Evolutionary conservation across 2,888 invertebrate genomes (phyloP).

Genomic region (Sinopyrophorus schimmeli): DNA sequence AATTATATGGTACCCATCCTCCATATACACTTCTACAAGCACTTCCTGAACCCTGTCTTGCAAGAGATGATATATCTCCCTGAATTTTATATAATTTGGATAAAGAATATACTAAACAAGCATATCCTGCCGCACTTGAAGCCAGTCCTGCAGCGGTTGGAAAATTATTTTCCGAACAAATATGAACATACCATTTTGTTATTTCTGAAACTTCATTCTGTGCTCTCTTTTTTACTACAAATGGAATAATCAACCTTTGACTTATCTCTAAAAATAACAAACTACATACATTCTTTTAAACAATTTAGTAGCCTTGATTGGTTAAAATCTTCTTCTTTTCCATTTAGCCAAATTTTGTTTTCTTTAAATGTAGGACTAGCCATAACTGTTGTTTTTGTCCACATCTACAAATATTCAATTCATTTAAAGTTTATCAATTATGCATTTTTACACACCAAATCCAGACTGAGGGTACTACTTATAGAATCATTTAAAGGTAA

Average conservation of each 20-base stretch:
- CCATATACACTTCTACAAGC: slow-evolving; percentile 94
- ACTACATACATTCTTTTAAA: slow-evolving; percentile 66
- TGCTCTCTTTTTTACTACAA: slow-evolving; percentile 58
- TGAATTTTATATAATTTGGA: slow-evolving; percentile 74
- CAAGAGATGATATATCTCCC: slow-evolving; percentile 74
- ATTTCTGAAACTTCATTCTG: slow-evolving; percentile 49
- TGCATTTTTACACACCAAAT: slow-evolving; percentile 62
- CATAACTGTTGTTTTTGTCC: slow-evolving; percentile 87
- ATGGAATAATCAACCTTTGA: slow-evolving; percentile 1
- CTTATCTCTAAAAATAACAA: background rate
- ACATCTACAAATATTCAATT: slow-evolving; percentile 64
- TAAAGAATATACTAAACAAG: slow-evolving; percentile 83
- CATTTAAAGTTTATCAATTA: slow-evolving; percentile 9
- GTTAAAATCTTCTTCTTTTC: slow-evolving; percentile 73
- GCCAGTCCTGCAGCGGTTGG: slow-evolving; percentile 98
- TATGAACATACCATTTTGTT: slow-evolving; percentile 73
- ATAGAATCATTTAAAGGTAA: slow-evolving; percentile 96
- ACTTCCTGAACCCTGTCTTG: slow-evolving; percentile 90
- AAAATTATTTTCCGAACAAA: slow-evolving; percentile 94
- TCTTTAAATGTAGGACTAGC: slow-evolving; percentile 70
- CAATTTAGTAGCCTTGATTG: slow-evolving; percentile 78
- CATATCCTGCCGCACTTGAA: slow-evolving; percentile 98
- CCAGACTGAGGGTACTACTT: slow-evolving; percentile 85
- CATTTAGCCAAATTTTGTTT: slow-evolving; percentile 89
- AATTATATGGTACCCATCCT: slow-evolving; percentile 71